phyloP scores from a whole-genome alignment of 2,888 invertebrate genomes.

The Laothoe populi region DNA sequence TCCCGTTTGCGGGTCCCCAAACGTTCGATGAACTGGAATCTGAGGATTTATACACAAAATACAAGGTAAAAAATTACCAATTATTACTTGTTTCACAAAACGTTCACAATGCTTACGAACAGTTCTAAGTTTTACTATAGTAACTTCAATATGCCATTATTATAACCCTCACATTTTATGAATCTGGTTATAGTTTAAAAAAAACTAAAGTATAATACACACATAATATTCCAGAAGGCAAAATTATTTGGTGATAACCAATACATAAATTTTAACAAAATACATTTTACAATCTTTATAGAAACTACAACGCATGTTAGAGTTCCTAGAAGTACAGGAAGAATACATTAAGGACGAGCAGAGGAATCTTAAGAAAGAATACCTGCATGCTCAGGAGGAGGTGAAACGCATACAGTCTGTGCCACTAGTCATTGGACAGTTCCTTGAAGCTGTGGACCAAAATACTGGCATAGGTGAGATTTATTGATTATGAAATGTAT shows the following conservation, averaged over 20 bases:
- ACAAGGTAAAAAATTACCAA: no score
- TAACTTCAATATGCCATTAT: no score
- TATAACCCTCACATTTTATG: no score
- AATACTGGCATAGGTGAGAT: slow-evolving; percentile 94
- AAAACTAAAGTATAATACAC: no score
- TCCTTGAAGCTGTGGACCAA: slow-evolving; percentile 99
- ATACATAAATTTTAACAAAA: background rate
- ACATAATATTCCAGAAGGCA: no score
- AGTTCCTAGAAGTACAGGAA: slow-evolving; percentile 99
- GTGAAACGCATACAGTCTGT: slow-evolving; percentile 99
- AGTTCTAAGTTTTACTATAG: no score
- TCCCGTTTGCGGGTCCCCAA: slow-evolving; percentile 87
- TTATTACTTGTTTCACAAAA: no score
- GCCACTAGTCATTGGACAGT: slow-evolving; percentile 99
- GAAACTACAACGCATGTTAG: slow-evolving; percentile 98
- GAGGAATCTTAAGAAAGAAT: slow-evolving; percentile 98
- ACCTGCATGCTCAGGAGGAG: slow-evolving; percentile 98
- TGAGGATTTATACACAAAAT: slow-evolving; percentile 98
- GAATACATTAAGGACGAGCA: slow-evolving; percentile 99
- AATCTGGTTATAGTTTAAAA: no score
- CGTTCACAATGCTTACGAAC: no score
- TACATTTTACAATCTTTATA: slow-evolving; percentile 56
- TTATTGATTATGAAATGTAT: background rate
- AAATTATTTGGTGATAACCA: no score
- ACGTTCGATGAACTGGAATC: slow-evolving; percentile 93